phyloP scores from a whole-genome alignment of 2,888 invertebrate genomes.

The Drosophila niveifrons region DNA sequence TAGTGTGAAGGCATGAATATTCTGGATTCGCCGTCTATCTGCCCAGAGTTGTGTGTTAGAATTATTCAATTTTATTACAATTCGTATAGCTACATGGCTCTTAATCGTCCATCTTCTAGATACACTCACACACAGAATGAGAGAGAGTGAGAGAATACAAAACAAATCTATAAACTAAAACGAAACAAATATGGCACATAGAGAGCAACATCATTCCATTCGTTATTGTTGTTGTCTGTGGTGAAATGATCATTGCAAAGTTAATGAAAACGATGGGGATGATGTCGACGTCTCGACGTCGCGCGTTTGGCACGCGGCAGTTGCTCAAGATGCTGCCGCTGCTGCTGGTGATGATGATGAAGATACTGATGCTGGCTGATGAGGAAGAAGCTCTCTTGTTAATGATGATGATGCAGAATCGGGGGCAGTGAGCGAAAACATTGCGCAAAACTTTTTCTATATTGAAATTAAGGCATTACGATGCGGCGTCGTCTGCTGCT shows the following conservation, averaged over 20 bases:
- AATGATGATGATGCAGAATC: slow-evolving; percentile 41
- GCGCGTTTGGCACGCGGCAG: slow-evolving; percentile 47
- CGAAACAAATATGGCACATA: slow-evolving; percentile 56
- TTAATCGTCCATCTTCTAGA: slow-evolving; percentile 54
- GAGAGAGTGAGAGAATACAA: neutral
- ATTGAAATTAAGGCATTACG: slow-evolving; percentile 43
- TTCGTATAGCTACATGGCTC: slow-evolving; percentile 52
- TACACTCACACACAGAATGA: slow-evolving; percentile 39
- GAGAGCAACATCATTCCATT: slow-evolving; percentile 28
- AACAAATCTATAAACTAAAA: slow-evolving; percentile 58
- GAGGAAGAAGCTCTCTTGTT: slow-evolving; percentile 31
- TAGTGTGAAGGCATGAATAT: neutral
- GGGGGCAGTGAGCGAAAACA: slow-evolving; percentile 51
- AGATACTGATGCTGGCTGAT: slow-evolving; percentile 26
- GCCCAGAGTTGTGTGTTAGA: slow-evolving; percentile 8
- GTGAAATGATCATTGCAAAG: slow-evolving; percentile 52
- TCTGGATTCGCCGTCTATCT: slow-evolving; percentile 9
- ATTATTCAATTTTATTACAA: slow-evolving; percentile 56
- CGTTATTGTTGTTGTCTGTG: slow-evolving; percentile 37
- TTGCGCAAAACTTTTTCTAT: slow-evolving; percentile 68
- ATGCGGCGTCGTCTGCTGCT: slow-evolving; percentile 11
- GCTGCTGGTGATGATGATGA: slow-evolving; percentile 29
- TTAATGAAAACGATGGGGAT: slow-evolving; percentile 56
- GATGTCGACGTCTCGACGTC: slow-evolving; percentile 23
- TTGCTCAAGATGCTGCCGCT: slow-evolving; percentile 33